Evolutionary conservation across 1,140 invertebrate genomes (phyloP), one percentile per base, ranked within the genome.

Genomic region (Bombus affinis): DNA sequence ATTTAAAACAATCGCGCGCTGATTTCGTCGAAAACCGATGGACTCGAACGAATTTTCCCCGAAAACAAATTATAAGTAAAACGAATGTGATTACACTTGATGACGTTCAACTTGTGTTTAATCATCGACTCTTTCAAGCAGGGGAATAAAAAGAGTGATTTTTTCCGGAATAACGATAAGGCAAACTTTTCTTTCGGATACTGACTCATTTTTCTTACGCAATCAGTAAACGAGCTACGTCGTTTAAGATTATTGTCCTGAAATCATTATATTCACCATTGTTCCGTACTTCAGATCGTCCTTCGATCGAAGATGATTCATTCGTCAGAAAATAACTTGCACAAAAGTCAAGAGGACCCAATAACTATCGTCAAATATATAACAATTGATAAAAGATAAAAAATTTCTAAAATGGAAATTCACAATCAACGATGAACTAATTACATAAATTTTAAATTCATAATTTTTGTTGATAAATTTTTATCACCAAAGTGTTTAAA

Each of bases 301-400:
- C 83, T 85, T 85, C 78, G 83, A 85, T 62, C 13, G 35, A 65
- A 22, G 8, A 25, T 42, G 83, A 85, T 44, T 85, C 78, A 68
- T 42, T 73, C 53, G 13, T 12, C 1, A 28, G 28, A 42, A 37
- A 22, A 32, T 37, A n/a, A 44, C 37, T 9, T 28, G 10, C 25
- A 42, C 4, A 28, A 10, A 53, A 32, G n/a, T 32, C 2, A 8
- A 13, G 25, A 13, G 5, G 12, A 5, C 3, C 8, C 1, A 75
- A 32, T 75, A 53, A 32, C 22, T 15, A 6, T 13, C 22, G 42
- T 25, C 2, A 42, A 28, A 32, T 32, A 57, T 37, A 4, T 22
- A 39, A 22, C 8, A 12, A 22, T n/a, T 13, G 47, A 22, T 53
- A 2, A 8, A 53, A 22, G 47, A 53, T 53, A 53, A 22, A 18